phyloP scores from a whole-genome alignment of 2,797 vertebrate genomes.

The Nasua narica region DNA sequence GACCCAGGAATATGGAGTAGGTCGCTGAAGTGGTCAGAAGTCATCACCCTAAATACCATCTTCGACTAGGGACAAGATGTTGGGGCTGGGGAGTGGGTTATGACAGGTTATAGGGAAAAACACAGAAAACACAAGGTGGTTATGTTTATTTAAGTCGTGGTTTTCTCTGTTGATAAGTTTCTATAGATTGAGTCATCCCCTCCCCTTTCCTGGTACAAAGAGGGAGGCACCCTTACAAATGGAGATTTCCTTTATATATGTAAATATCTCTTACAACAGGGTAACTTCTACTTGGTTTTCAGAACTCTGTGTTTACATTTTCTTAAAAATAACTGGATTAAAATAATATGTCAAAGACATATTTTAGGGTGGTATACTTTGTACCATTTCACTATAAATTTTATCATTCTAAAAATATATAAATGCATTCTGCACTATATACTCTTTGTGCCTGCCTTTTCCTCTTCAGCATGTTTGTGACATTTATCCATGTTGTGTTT shows the following conservation, averaged over 20 bases:
- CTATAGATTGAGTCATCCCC: not conserved
- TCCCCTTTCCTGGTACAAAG: not conserved
- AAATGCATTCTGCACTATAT: not conserved
- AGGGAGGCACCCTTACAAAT: not conserved
- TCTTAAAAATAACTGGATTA: not conserved
- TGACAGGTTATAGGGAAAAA: not conserved
- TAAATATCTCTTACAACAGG: not conserved
- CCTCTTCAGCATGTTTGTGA: not conserved
- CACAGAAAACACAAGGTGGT: not conserved
- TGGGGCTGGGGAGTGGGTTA: not conserved
- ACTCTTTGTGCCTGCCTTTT: not conserved
- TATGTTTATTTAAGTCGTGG: not conserved
- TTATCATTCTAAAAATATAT: not conserved
- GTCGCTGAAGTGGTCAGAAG: not conserved
- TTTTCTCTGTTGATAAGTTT: not conserved
- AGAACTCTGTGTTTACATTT: not conserved
- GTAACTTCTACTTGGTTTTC: not conserved
- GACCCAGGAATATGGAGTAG: not conserved
- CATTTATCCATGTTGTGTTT: not conserved
- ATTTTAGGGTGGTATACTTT: not conserved
- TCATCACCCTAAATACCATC: not conserved
- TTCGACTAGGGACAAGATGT: not conserved
- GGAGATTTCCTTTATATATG: not conserved
- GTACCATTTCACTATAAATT: not conserved
- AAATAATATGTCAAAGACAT: not conserved